Evolutionary conservation across 2,113 vertebrate genomes (phyloP).

Genomic region (Aldabrachelys gigantea): DNA sequence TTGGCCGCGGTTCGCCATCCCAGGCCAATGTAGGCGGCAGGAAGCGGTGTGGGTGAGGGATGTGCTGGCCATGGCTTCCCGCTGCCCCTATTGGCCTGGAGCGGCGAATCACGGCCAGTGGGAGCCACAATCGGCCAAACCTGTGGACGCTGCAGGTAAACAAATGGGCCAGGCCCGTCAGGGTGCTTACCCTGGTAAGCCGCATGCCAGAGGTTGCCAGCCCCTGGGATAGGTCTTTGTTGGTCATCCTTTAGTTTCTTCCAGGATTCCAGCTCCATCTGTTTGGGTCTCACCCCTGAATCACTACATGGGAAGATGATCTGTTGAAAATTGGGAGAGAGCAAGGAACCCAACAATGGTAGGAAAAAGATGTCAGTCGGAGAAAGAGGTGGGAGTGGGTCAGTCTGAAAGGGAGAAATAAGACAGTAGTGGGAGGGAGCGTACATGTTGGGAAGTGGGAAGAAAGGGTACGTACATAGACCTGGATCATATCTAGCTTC

Average conservation of each 20-base stretch:
- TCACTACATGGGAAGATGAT: neutral
- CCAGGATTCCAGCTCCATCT: fast-evolving
- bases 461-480: neutral
- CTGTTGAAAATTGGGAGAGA: neutral
- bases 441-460: neutral
- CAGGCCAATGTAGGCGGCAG: no score
- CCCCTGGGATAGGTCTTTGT: neutral
- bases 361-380: neutral
- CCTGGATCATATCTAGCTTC: neutral
- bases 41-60: no score
- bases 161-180: no score
- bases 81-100: no score
- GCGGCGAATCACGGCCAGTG: no score
- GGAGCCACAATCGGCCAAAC: no score
- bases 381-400: neutral
- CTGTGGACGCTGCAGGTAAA: no score
- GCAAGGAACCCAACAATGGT: neutral
- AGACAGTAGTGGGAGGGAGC: neutral
- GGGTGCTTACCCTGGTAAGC: no score
- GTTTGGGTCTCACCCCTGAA: neutral
- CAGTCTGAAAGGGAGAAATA: neutral
- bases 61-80: no score
- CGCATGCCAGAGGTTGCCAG: no score
- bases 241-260: neutral
- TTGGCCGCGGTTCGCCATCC: no score